phyloP scores from a whole-genome alignment of 2,113 vertebrate genomes.

The Triplophysa dalaica region DNA sequence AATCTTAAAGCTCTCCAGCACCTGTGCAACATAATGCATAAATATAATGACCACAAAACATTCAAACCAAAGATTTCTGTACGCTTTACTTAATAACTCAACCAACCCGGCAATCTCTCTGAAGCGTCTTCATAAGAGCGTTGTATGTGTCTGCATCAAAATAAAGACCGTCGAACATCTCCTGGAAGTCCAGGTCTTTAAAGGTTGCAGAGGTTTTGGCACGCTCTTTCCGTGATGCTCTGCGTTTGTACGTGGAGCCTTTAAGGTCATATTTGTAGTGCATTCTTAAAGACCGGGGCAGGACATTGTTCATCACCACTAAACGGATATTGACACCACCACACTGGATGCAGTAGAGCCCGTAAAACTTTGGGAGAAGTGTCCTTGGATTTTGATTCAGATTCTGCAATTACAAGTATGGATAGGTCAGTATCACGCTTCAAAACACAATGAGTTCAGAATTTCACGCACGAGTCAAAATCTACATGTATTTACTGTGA shows the following conservation, averaged over 20 bases:
- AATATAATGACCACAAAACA: not conserved
- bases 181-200: conserved; percentile 96
- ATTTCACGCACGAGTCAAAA: not conserved
- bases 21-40: conserved; percentile 67
- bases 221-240: conserved; percentile 88
- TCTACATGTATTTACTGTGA: too few relatives aligned
- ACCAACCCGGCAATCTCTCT: conserved; percentile 91
- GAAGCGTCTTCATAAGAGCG: conserved; percentile 92
- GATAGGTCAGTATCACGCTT: not conserved
- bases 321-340: conserved; percentile 85
- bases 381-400: conserved; percentile 96
- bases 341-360: conserved; percentile 92
- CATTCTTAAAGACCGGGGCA: conserved; percentile 88
- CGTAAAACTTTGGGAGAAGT: conserved; percentile 94
- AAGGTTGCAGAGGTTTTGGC: conserved; percentile 85
- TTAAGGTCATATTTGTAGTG: conserved; percentile 95
- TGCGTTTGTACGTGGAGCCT: conserved; percentile 90
- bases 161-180: conserved; percentile 88
- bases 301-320: conserved; percentile 96
- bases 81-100: not conserved
- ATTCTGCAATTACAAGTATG: conserved; percentile 73
- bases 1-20: conserved; percentile 97
- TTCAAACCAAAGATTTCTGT: not conserved
- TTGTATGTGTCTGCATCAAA: conserved; percentile 89
- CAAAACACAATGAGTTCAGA: not conserved